Base-by-base conservation (phyloP, 53 echinoderm and acorn worm genomes). In the Luidia sarsii region DNA sequence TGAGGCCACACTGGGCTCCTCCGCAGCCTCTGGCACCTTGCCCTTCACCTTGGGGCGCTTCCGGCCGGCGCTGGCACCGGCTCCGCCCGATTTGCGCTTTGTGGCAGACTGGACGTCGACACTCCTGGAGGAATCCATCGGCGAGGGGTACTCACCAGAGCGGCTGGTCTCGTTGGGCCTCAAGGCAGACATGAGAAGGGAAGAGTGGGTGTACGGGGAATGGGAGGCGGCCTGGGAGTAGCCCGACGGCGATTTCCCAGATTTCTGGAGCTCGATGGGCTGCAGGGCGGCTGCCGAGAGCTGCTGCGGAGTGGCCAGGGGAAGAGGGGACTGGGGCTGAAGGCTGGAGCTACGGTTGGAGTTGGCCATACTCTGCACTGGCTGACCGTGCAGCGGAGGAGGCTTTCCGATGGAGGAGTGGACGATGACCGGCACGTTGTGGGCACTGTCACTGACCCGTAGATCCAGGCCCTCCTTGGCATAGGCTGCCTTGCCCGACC, bases 141-240 rank as follows among this genome's bases (percentile, higher is more conserved):
- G 57, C n/a, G 51, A 19, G 18, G 38, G 75, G 59, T 75, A 75
- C 35, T 75, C 75, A 41, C 75, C 25, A 16, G 59, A 45, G 25
- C 51, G 63, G 22, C 84, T 81, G 5, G 57, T 65, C 21, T 87
- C 82, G 61, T 85, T 75, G 19, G 99, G 99, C 59, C 94, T 82
- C 13, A 99, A 87, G 36, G 99, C 99, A 10, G 91, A 91, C 91
- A 94, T 94, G 70, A 99, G 85, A 38, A 99, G 87, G 24, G 95
- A 95, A 29, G 74, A 41, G 68, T 85, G 36, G 24, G 85, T 84
- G 52, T 85, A 69, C 39, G 71, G 56, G 32, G 84, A 84, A 20
- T 72, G 74, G 39, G 84, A 48, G 10, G 65, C 85, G 22, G 91
- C 79, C 15, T 90, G 90, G 21, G 83, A 50, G 46, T 88, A 88